These are phyloP conservation scores for Tetrapedia diversipes DNA, from an alignment of 2,888 invertebrate species.

Conservation along the genomic window DNA sequence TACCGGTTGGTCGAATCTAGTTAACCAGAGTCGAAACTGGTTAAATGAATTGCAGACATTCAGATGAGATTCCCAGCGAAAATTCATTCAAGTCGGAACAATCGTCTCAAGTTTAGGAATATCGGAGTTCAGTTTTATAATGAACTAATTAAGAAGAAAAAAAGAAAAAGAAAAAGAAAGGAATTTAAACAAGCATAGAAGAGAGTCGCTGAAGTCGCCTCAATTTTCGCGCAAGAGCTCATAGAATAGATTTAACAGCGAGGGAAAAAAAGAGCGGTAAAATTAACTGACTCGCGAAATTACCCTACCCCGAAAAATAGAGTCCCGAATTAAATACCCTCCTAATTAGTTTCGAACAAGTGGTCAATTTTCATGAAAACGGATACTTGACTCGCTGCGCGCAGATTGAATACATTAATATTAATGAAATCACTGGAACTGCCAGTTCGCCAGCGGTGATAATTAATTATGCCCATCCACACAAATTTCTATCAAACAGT, in stretches of 20 bases:
- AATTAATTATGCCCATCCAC: constrained; percentile 11
- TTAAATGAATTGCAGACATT: too few relatives aligned
- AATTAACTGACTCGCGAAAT: neutral
- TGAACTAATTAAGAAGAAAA: too few relatives aligned
- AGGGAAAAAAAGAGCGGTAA: too few relatives aligned
- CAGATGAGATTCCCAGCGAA: too few relatives aligned
- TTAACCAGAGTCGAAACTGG: too few relatives aligned
- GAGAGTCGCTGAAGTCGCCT: too few relatives aligned
- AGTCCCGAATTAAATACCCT: neutral
- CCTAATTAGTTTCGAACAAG: constrained; percentile 1
- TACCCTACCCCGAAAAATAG: neutral
- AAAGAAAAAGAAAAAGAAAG: too few relatives aligned
- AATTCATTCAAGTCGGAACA: too few relatives aligned
- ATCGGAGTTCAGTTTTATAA: too few relatives aligned
- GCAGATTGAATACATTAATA: constrained; percentile 16
- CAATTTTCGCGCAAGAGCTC: neutral
- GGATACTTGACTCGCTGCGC: neutral
- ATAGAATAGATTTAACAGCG: neutral
- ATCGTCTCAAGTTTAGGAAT: too few relatives aligned
- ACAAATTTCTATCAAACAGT: neutral
- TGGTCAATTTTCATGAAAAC: constrained; percentile 6
- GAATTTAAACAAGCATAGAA: neutral
- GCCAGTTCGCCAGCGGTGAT: neutral
- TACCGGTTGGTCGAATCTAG: too few relatives aligned
- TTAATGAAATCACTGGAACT: constrained; percentile 4